Evolutionary conservation across 2,888 invertebrate species (phyloP).

Genomic region (Cerastis leucographa): DNA sequence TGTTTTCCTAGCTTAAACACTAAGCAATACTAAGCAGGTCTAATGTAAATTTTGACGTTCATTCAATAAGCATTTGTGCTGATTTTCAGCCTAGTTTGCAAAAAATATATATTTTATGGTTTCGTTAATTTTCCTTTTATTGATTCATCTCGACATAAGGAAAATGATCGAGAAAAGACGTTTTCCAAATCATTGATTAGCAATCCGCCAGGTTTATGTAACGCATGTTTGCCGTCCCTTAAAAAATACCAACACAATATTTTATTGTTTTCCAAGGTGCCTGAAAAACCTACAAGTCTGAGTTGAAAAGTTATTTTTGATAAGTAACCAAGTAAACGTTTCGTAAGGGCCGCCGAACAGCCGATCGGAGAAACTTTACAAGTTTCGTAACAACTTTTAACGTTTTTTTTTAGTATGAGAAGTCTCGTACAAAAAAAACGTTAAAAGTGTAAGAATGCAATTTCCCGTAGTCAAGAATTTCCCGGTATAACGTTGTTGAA

Average conservation of each 20-base stretch:
- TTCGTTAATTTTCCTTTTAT: neutral
- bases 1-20: neutral
- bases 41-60: neutral
- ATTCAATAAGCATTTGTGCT: neutral
- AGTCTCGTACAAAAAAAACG: no score
- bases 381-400: slow-evolving; percentile 39
- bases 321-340: slow-evolving; percentile 41
- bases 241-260: slow-evolving; percentile 25
- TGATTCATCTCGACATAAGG: neutral
- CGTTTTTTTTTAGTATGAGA: slow-evolving; percentile 25
- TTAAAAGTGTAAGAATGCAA: no score
- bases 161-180: slow-evolving; percentile 7
- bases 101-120: neutral
- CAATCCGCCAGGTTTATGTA: slow-evolving; percentile 20
- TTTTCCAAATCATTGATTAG: slow-evolving; percentile 25
- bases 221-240: slow-evolving; percentile 8
- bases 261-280: slow-evolving; percentile 13
- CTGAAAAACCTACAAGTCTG: slow-evolving; percentile 23
- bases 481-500: slow-evolving; percentile 24
- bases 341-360: slow-evolving; percentile 14
- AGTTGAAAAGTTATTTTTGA: slow-evolving; percentile 47
- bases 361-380: slow-evolving; percentile 25
- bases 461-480: no score
- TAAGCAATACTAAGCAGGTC: no score
- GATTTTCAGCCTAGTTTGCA: neutral